Evolutionary conservation across 2,113 vertebrate species (phyloP).

Genomic region (Alligator sinensis): DNA sequence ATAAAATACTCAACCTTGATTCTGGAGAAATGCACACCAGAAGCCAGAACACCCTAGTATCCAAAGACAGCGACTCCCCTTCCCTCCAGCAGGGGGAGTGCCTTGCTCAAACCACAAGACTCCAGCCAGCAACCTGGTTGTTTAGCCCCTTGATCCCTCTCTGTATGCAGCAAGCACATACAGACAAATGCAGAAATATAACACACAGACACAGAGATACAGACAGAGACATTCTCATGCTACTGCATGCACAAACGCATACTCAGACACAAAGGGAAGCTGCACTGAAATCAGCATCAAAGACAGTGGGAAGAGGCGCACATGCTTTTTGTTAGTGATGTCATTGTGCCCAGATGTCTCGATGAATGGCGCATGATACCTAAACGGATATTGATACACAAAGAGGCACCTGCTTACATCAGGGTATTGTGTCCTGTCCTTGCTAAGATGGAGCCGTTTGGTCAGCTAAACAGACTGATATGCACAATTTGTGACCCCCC

Average conservation of each 20-base stretch:
- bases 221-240: neutral
- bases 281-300: neutral
- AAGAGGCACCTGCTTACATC: neutral
- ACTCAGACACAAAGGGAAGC: neutral
- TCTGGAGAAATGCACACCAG: neutral
- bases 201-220: neutral
- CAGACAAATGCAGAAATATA: neutral
- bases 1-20: neutral
- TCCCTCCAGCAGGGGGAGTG: neutral
- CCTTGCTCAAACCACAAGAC: rapidly evolving
- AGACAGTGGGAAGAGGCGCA: neutral
- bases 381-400: neutral
- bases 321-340: neutral
- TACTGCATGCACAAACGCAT: neutral
- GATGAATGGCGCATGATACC: neutral
- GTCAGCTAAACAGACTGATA: neutral
- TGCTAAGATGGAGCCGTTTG: neutral
- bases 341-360: rapidly evolving
- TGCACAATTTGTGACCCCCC: neutral
- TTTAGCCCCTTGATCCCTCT: neutral
- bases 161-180: neutral
- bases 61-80: neutral
- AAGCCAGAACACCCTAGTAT: neutral
- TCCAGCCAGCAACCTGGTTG: neutral
- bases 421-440: neutral